A percentile compares a stretch with the other conserved stretches of the same genome.
These are phyloP conservation scores for Saimiri boliviensis DNA, from an alignment of 2,113 vertebrate species.

Conservation along the genomic window DNA sequence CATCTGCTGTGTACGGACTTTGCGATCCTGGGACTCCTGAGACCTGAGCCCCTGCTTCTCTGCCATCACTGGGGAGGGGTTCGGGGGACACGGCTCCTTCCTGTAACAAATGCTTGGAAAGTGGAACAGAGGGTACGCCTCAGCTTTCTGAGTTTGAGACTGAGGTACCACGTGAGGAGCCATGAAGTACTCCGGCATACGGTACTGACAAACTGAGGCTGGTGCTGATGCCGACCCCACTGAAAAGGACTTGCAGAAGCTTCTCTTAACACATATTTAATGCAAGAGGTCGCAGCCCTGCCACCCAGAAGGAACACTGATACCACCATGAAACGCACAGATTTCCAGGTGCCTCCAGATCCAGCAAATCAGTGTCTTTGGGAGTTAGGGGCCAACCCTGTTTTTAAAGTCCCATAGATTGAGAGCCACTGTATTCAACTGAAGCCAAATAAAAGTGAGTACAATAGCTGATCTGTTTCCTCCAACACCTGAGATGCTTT, in stretches of 20 bases:
- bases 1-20: neutral
- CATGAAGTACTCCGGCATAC: neutral
- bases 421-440: neutral
- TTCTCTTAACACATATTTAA: neutral
- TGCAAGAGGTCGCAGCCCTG: neutral
- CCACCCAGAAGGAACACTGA: neutral
- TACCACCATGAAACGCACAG: neutral
- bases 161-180: neutral
- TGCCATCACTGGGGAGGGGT: neutral
- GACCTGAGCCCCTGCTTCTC: neutral
- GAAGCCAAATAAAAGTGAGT: neutral
- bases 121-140: neutral
- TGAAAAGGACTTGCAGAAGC: neutral
- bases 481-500: neutral
- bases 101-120: neutral
- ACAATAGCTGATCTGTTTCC: neutral
- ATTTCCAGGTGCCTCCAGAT: neutral
- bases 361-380: neutral
- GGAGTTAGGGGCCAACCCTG: too few species aligned
- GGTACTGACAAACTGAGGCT: neutral
- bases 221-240: accelerated
- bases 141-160: neutral
- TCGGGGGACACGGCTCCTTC: neutral
- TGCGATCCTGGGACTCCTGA: neutral
- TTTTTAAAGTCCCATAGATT: neutral